Evolutionary conservation across 2,113 vertebrate genomes (phyloP), one percentile per base, ranked within the genome.

Genomic region (Ammodytes marinus): DNA sequence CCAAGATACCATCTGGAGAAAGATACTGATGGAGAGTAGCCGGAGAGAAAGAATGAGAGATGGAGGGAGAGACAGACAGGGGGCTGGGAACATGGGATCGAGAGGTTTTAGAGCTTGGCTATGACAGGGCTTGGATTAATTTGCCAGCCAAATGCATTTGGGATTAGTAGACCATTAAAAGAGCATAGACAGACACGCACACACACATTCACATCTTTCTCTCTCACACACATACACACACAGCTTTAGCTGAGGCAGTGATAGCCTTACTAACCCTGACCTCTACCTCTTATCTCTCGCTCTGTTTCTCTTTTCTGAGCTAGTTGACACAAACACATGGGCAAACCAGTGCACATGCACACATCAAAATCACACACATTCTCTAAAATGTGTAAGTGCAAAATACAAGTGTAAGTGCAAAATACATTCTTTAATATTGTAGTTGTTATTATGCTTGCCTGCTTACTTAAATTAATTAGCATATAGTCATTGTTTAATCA

Each of bases 141-240:
- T 93, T 85, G 80, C 88, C 86, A 84, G 90, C 92, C 92, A 94
- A 94, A 92, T 93, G 93, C 89, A 88, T 91, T 91, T 85, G 86
- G 92, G 92, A 95, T 95, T 95, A 95, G 90, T 74, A 63, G 83
- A 86, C 92, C 94, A 94, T 91, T 94, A 94, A 94, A 93, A 91
- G 93, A 78, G 86, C 90, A 92, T 69, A 86, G 52, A 74, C 75
- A 89, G 55, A 77, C 80, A 86, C 71, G 45, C 39, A 52, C 46
- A 49, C 70, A 75, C 43, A 69, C 55, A 42, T 17, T 35, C 71
- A 74, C 69, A 65, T 52, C 82, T 35, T 3, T 63, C 11, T 63
- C n/a, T 46, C 75, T 42, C 58, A 57, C 73, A 74, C 77, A 67
- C 58, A 42, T 63, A 70, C 82, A 58, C 57, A 61, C 68, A 27